phyloP scores from a whole-genome alignment of 2,797 vertebrate genomes.

The Notoglanidium macrostoma region DNA sequence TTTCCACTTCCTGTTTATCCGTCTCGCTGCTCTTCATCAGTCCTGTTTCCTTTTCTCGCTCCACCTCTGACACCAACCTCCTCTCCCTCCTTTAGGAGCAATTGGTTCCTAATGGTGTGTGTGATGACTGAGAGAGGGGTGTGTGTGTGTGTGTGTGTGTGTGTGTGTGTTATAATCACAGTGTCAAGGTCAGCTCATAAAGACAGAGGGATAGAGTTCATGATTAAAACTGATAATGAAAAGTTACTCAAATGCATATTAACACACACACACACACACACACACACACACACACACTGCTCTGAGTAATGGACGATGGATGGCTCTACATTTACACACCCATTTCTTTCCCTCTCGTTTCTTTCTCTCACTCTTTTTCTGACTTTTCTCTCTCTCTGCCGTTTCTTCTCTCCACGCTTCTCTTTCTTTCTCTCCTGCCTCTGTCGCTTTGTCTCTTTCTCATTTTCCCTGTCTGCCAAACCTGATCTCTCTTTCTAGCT shows the following conservation, averaged over 20 bases:
- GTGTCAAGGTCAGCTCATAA: background rate
- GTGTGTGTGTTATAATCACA: background rate
- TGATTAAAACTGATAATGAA: background rate
- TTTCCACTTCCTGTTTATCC: background rate
- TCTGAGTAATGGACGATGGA: background rate
- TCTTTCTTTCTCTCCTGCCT: background rate
- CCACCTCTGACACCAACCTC: background rate
- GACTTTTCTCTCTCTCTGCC: background rate
- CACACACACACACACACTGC: background rate
- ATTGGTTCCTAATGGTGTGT: constrained; percentile 15
- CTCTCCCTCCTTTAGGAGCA: background rate
- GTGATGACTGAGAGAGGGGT: background rate
- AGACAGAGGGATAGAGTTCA: background rate
- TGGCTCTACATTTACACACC: background rate
- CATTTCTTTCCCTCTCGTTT: background rate
- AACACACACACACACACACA: constrained; percentile 6
- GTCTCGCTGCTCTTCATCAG: background rate
- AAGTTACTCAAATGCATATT: background rate
- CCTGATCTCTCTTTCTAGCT: background rate
- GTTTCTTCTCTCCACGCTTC: background rate
- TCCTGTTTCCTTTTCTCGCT: background rate
- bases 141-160: constrained; percentile 11
- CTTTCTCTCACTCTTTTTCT: background rate
- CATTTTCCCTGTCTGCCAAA: too few species aligned
- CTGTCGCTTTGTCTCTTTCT: background rate